Evolutionary conservation across 2,888 invertebrate genomes (phyloP).

Genomic region (Villa cingulata): DNA sequence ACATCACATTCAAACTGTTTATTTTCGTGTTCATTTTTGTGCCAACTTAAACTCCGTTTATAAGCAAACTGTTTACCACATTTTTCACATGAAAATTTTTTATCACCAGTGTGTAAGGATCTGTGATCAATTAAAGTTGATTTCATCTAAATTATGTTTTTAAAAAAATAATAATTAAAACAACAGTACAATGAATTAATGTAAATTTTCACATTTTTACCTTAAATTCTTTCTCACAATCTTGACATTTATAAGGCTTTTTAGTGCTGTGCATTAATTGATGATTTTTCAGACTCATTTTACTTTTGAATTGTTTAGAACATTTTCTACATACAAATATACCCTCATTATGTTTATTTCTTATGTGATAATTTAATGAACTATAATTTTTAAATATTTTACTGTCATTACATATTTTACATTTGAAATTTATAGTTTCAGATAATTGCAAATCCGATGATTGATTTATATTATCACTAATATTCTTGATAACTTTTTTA

Average conservation of each 20-base stretch:
- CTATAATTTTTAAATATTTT: constrained; percentile 45
- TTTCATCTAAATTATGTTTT: constrained; percentile 45
- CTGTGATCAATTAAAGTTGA: constrained; percentile 60
- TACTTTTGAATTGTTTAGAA: constrained; percentile 60
- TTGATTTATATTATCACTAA: too few relatives aligned
- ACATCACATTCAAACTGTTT: constrained; percentile 23
- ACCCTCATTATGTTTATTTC: constrained; percentile 52
- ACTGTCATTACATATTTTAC: too few relatives aligned
- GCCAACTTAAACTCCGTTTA: constrained; percentile 62
- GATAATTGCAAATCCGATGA: too few relatives aligned
- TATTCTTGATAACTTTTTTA: too few relatives aligned
- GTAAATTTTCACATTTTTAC: constrained; percentile 5
- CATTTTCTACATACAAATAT: constrained; percentile 63
- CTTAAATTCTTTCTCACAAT: constrained; percentile 32
- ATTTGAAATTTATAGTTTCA: too few relatives aligned
- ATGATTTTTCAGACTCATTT: constrained; percentile 59
- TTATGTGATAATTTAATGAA: constrained; percentile 60
- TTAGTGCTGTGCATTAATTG: constrained; percentile 63
- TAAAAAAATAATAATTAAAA: not conserved
- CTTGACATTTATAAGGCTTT: constrained; percentile 48
- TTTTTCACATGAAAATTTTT: constrained; percentile 52
- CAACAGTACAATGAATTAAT: not conserved
- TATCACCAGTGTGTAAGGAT: constrained; percentile 56
- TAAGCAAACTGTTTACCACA: constrained; percentile 64
- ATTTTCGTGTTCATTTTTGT: constrained; percentile 57